Base-by-base conservation (phyloP, 1,140 invertebrate genomes). In the Ceratitis capitata region DNA sequence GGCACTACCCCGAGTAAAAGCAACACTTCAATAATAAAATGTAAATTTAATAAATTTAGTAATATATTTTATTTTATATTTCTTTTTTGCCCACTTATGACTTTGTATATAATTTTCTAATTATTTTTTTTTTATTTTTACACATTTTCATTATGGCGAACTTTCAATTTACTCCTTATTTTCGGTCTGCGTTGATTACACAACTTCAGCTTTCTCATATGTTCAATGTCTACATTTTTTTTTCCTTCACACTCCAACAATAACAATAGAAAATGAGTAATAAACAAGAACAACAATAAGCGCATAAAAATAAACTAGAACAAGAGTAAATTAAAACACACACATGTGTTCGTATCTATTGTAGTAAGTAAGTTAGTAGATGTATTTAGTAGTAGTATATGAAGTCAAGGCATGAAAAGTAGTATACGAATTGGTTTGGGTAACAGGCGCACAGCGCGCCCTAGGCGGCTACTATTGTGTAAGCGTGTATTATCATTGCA, bases 201-300 rank as follows among this genome's bases (percentile, higher is more conserved):
- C 69, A 78, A 78, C 42, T 78, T 69, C 32, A 39, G 4, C 16
- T 12, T n/a, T 32, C 45, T 32, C 23, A 14, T 9, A 45, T 23
- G 39, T 39, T 10, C 39, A 78, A 16, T 78, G 39, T 78, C 23
- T 64, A 6, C 51, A 56, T 2, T 9, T 56, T 5, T n/a, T 69
- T 69, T 69, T 39, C 14, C 39, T 69, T 69, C 32, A 35, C 51
- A 7, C 16, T 35, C 2, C 61, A 78, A 78, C 69, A 78, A 78
- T 45, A 78, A 78, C 42, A 78, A 42, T 14, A 42, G 69, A 39
- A 78, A 45, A 35, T 78, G 69, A 78, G 69, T 78, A 78, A 78
- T 78, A 78, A n/a, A 47, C 39, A 78, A 78, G 26, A 78, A 78
- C 69, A 78, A 78, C 69, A 45, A 78, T 19, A 6, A 19, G 29